Evolutionary conservation across 2,797 vertebrate genomes (phyloP).

Genomic region (Phylloscopus collybita): DNA sequence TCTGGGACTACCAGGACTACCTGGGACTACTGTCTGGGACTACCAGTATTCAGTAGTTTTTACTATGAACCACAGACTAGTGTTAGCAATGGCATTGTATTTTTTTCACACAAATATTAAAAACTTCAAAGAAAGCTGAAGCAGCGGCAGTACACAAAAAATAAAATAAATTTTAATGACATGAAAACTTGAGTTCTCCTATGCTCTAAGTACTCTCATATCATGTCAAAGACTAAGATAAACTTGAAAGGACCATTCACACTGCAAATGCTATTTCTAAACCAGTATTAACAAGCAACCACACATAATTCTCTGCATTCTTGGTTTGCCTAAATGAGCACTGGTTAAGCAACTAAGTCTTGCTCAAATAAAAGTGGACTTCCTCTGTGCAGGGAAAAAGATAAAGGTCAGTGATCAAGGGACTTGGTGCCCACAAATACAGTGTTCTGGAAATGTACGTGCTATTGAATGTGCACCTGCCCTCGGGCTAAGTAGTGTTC

Average conservation of each 20-base stretch:
- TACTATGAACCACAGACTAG: not conserved
- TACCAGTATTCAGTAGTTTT: not conserved
- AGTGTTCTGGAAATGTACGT: not conserved
- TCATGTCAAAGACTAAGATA: not conserved
- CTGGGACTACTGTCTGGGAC: not conserved
- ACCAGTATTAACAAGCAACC: not conserved
- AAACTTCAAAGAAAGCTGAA: not conserved
- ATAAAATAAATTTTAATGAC: not conserved
- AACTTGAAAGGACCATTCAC: not conserved
- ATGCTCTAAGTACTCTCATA: not conserved
- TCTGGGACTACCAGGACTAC: not conserved
- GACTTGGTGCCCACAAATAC: not conserved
- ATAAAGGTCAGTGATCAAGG: constrained; percentile 55
- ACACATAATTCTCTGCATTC: not conserved
- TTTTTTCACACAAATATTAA: not conserved
- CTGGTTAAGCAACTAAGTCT: not conserved
- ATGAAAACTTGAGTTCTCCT: not conserved
- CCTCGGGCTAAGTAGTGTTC: not conserved
- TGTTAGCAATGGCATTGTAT: not conserved
- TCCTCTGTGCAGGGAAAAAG: not conserved
- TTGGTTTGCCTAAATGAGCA: constrained; percentile 4
- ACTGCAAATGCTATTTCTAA: not conserved
- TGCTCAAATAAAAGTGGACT: constrained; percentile 16
- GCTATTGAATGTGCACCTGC: not conserved
- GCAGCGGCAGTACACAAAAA: not conserved